phyloP scores from a whole-genome alignment of 2,113 vertebrate species.

The Tragelaphus buxtoni region DNA sequence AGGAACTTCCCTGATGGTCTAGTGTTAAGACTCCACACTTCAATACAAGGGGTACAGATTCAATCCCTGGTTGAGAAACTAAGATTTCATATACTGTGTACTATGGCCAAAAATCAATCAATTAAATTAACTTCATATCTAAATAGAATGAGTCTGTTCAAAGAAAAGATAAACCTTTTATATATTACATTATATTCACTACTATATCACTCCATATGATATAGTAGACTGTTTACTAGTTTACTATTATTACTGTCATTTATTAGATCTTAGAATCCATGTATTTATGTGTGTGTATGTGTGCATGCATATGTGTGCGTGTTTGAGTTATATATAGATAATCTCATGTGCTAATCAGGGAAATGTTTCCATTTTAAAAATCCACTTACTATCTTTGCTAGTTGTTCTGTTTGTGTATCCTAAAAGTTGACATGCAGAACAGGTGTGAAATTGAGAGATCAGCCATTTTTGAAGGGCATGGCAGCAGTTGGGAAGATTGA shows the following conservation, averaged over 20 bases:
- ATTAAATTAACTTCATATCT: background rate
- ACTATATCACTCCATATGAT: background rate
- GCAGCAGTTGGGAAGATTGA: conserved; percentile 70
- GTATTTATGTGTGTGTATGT: background rate
- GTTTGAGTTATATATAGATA: background rate
- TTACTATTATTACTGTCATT: background rate
- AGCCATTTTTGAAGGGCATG: conserved; percentile 80
- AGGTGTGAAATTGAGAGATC: conserved; percentile 76
- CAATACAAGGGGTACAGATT: background rate
- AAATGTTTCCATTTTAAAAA: conserved; percentile 25
- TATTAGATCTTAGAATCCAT: background rate
- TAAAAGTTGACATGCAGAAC: conserved; percentile 75
- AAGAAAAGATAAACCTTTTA: background rate
- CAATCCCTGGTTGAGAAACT: background rate
- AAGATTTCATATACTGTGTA: background rate
- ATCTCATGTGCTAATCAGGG: background rate
- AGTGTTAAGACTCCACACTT: background rate
- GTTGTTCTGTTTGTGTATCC: conserved; percentile 18
- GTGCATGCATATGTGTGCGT: background rate
- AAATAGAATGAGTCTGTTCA: background rate
- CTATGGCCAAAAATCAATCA: background rate
- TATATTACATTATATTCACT: background rate
- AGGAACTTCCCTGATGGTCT: background rate
- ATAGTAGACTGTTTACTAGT: background rate
- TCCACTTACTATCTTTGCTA: conserved; percentile 18